phyloP scores from a whole-genome alignment of 2,888 invertebrate species.

The Drosophila lacicola region DNA sequence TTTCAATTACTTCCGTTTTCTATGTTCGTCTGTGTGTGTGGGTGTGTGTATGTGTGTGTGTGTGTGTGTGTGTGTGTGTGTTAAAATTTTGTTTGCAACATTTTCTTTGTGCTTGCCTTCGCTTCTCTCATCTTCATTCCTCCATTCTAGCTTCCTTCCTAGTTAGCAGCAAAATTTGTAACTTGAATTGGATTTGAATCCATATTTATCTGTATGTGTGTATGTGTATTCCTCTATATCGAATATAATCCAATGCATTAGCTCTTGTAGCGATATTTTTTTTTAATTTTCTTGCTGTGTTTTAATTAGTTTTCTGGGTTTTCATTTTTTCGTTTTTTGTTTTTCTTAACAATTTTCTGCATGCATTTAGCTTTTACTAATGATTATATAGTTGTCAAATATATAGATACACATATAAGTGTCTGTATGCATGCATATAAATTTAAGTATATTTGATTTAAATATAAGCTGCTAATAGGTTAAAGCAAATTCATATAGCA shows the following conservation, averaged over 20 bases:
- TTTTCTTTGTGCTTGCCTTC: slow-evolving; percentile 56
- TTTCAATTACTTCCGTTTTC: slow-evolving; percentile 17
- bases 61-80: slow-evolving; percentile 10
- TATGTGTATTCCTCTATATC: slow-evolving; percentile 14
- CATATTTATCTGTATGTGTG: slow-evolving; percentile 10
- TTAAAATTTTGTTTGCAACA: slow-evolving; percentile 13
- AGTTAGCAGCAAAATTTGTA: slow-evolving; percentile 32
- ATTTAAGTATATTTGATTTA: slow-evolving; percentile 75
- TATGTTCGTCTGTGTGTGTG: slow-evolving; percentile 26
- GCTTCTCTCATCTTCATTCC: not conserved
- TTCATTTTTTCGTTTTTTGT: slow-evolving; percentile 7
- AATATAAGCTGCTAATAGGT: slow-evolving; percentile 77
- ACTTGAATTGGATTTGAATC: slow-evolving; percentile 20
- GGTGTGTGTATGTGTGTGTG: slow-evolving; percentile 11
- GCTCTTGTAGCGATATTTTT: slow-evolving; percentile 12
- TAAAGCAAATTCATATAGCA: slow-evolving; percentile 68
- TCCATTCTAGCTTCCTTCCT: not conserved
- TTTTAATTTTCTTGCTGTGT: slow-evolving; percentile 14
- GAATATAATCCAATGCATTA: slow-evolving; percentile 23
- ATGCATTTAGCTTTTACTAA: slow-evolving; percentile 59
- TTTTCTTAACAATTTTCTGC: slow-evolving; percentile 38
- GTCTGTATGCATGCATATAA: slow-evolving; percentile 36
- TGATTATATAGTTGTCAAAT: slow-evolving; percentile 73
- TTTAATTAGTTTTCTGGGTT: slow-evolving; percentile 3
- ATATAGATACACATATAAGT: slow-evolving; percentile 39